Percentiles rank a stretch among this genome's conserved stretches.
Evolutionary conservation across 2,113 vertebrate species (phyloP).

Genomic region (Stictonetta naevosa): DNA sequence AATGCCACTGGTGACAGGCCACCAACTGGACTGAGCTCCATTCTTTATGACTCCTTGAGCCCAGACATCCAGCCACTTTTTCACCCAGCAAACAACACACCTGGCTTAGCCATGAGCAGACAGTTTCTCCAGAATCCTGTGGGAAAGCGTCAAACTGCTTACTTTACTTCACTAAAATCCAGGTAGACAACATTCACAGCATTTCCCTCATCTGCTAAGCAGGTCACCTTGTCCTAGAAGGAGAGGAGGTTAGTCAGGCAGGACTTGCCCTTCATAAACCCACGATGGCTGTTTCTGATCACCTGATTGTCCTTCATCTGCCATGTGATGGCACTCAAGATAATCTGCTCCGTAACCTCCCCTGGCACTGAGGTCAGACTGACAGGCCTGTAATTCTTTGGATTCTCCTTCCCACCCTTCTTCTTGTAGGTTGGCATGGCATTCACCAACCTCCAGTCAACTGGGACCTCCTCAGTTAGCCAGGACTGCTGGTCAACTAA

Average conservation of each 20-base stretch:
- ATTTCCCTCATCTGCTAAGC: no score
- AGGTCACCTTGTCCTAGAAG: no score
- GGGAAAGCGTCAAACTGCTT: no score
- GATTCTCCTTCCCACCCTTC: not conserved
- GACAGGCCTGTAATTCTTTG: not conserved
- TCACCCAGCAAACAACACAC: no score
- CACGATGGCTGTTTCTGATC: not conserved
- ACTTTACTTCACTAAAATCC: no score
- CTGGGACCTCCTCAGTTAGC: not conserved
- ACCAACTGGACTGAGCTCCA: no score
- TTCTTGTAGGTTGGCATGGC: no score
- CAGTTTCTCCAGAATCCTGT: no score
- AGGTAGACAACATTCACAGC: no score
- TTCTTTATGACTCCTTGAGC: no score
- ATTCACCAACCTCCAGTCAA: not conserved
- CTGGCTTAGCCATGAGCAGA: no score
- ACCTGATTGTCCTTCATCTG: not conserved
- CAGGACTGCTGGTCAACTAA: not conserved
- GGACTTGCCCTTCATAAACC: not conserved
- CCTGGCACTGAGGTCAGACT: not conserved
- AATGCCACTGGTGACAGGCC: not conserved
- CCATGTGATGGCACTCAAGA: not conserved
- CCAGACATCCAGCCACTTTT: no score
- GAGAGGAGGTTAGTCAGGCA: not conserved
- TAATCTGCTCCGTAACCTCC: not conserved